Evolutionary conservation across 1,140 invertebrate genomes (phyloP), one percentile per base, ranked within the genome.

Genomic region (Bombus confusus): DNA sequence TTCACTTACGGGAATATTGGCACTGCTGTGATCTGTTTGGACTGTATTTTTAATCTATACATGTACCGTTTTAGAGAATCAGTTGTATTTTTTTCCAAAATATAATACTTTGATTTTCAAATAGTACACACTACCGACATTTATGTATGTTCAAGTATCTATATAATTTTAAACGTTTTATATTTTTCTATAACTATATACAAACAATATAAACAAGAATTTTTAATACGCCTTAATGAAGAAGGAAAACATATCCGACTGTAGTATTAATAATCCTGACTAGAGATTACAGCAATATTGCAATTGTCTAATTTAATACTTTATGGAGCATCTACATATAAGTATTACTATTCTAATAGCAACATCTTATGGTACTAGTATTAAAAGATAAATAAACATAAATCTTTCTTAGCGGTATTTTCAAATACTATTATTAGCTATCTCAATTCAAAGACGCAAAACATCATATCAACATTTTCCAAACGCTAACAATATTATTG

Each of bases 1-100:
- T 79, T 69, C 37, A 43, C 47, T 87, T 72, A 76, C 43, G 15
- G 22, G 57, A 41, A 82, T 82, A 82, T 82, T 75, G 80, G 71
- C 71, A 72, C 25, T 22, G 59, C 39, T 34, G 18, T 59, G 57
- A 43, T 37, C 39, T 52, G 18, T 31, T 37, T 47, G 37, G n/a
- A 69, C n/a, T 71, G 47, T 69, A 71, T 71, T 79, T 79, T 84
- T 37, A 71, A n/a, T 39, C 12, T 12, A 28, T 52, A 52, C 6
- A 52, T 8, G 9, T 31, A 25, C 2, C 31, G 12, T 52, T 81
- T 73, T 62, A 59, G n/a, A 62, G 18, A 10, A 22, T 18, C 8
- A 5, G 15, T 43, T 34, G 18, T 31, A 71, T 57, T 80, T 41
- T 41, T 52, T 52, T 47, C 4, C 52, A 43, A 71, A 69, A 9